Base-by-base conservation (phyloP, 2,113 vertebrate species). In the Sula dactylatra region DNA sequence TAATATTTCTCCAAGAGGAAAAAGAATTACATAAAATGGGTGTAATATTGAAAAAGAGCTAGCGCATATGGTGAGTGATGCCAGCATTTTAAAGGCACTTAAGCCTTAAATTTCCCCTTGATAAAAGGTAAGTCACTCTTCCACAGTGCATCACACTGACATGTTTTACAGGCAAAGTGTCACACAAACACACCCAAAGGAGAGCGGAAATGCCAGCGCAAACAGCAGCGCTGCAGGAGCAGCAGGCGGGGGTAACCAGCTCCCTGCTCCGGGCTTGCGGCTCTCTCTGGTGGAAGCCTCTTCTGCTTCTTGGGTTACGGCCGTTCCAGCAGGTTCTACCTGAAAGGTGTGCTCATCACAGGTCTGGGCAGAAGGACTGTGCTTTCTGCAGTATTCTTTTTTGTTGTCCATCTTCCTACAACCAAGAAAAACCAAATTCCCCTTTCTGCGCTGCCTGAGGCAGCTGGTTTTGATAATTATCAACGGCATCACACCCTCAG, bases 71-170 rank as follows among this genome's bases (percentile, higher is more conserved):
- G 91, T 94, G 94, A 97, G 87, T 38, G 91, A 91, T 93, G 91
- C 95, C 93, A 81, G 96, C 96, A 7, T 90, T 97, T 98, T 91
- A 84, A 79, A 96, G 95, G 95, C 97, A 97, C 95, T 98, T 97
- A 97, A 97, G 95, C 66, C 95, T 96, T 96, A 93, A 88, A 96
- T 96, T 96, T 87, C 73, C 95, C 92, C 79, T 59, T 94, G 94
- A 92, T 83, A 13, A 55, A 95, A 98, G 84, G 93, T 90, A n/a
- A 93, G 94, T 97, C 97, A 93, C 36, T 92, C 89, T 90, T n/a
- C 31, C 67, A 49, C 71, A 32, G 91, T 65, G 82, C 86, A 71
- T 80, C 67, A 27, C 14, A 4, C 76, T 96, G 97, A 92, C 87
- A 78, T 4, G 83, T 56, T 94, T 36, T 94, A 9, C 55, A 92